Evolutionary conservation across 2,113 vertebrate species (phyloP).

Genomic region (Ia io): DNA sequence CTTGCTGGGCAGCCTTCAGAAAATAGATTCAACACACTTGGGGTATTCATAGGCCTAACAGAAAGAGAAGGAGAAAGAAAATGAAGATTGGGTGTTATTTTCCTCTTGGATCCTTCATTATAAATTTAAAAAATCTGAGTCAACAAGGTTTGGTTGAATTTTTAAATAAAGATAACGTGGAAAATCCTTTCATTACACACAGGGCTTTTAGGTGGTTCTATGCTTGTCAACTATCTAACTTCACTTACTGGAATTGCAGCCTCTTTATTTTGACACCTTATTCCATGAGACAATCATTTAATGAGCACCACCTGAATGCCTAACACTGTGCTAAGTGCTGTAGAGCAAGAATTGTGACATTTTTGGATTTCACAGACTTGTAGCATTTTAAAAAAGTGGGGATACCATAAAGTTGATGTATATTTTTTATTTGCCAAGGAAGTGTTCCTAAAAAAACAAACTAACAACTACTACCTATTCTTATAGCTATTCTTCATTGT

Average conservation of each 20-base stretch:
- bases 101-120: not conserved
- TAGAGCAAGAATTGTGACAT: not conserved
- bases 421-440: conserved; percentile 4
- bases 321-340: not conserved
- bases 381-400: not conserved
- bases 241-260: not conserved
- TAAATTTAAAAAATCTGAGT: not conserved
- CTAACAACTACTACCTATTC: not conserved
- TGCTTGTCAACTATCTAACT: not conserved
- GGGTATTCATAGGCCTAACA: not conserved
- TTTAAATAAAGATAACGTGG: not conserved
- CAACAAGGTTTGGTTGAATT: not conserved
- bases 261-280: not conserved
- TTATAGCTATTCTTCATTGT: not conserved
- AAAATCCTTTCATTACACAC: not conserved
- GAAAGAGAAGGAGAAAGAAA: not conserved
- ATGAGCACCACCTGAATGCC: not conserved
- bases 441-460: not conserved
- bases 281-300: not conserved
- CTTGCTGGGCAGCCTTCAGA: not conserved
- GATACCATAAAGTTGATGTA: not conserved
- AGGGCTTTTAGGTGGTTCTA: not conserved
- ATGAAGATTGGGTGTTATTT: not conserved
- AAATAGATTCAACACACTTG: not conserved
- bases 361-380: not conserved